Evolutionary conservation across 2,113 vertebrate species (phyloP), one percentile per base, ranked within the genome.

Genomic region (Melanerpes formicivorus): DNA sequence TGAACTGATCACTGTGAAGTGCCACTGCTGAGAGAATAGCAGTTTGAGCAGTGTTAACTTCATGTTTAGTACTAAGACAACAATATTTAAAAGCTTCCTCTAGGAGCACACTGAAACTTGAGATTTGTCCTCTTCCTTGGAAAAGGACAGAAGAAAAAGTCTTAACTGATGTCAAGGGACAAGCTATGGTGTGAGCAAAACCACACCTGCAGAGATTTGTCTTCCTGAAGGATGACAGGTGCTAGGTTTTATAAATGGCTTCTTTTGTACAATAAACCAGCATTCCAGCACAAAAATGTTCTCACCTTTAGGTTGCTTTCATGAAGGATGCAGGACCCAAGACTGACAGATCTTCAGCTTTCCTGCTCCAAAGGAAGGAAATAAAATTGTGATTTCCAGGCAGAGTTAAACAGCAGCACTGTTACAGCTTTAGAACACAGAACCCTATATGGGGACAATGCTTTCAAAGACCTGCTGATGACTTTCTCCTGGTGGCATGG

Each of bases 1-100:
- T 91, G 10, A 95, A 94, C 10, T 97, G 96, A 93, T 87, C 23
- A 37, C 18, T 55, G 23, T 84, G 72, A 85, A 93, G 62, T 22
- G 22, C 10, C 15, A 23, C 30, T 82, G 72, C 54, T 62, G 84
- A 10, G 73, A 60, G n/a, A 37, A 66, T 0, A 34, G 16, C 9
- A 40, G 25, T 72, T 70, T 65, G 40, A 92, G 76, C 59, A 59
- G 4, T 11, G 10, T 44, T 48, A 58, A 66, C 23, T 58, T 67
- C 18, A 29, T 63, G 3, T 52, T 6, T 50, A 46, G 50, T 66
- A 59, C 11, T 56, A 34, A 76, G 21, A 30, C 3, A 71, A 52
- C 22, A 18, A 1, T 44, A 42, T 70, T 84, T 87, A 71, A 87
- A 87, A 64, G 60, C 87, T 93, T 94, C 37, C 8, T 69, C 76